A percentile compares a stretch with the other conserved stretches of the same genome.
These are phyloP conservation scores for Myxocyprinus asiaticus DNA, from an alignment of 2,113 vertebrate genomes.

Conservation along the genomic window DNA sequence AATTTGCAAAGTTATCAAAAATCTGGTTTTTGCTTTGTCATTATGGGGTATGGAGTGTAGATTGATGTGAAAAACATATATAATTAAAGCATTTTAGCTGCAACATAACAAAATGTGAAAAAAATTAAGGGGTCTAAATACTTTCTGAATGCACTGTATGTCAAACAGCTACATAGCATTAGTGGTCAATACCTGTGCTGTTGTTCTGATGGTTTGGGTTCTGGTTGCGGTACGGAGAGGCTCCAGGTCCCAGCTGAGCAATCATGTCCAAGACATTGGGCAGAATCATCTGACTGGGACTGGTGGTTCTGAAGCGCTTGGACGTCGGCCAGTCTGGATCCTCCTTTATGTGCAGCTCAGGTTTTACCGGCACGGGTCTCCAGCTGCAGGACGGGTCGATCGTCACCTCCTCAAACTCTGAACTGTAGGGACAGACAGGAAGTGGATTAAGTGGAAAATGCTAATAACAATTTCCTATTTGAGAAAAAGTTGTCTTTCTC, in stretches of 20 bases:
- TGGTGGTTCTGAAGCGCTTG: slow-evolving; percentile 96
- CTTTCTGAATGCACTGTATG: no score
- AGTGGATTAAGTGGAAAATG: no score
- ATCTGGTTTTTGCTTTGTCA: no score
- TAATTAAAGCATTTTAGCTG: no score
- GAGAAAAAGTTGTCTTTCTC: no score
- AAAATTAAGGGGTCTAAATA: no score
- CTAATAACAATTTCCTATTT: no score
- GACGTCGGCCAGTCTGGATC: slow-evolving; percentile 93
- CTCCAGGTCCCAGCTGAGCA: slow-evolving; percentile 90
- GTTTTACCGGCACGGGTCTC: slow-evolving; percentile 93
- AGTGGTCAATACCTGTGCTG: slow-evolving; percentile 66
- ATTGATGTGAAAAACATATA: no score
- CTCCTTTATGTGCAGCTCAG: slow-evolving; percentile 96
- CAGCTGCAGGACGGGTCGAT: slow-evolving; percentile 97
- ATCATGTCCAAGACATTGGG: slow-evolving; percentile 99
- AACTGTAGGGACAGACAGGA: slow-evolving; percentile 69
- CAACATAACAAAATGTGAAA: no score
- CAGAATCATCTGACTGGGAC: slow-evolving; percentile 98
- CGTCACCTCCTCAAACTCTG: slow-evolving; percentile 97
- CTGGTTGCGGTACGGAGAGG: slow-evolving; percentile 79
- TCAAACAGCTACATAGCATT: no score
- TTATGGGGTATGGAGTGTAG: no score
- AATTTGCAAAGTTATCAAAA: no score
- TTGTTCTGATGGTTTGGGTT: slow-evolving; percentile 79